Evolutionary conservation across 2,888 invertebrate genomes (phyloP), one percentile per base, ranked within the genome.

Genomic region (Pharmacophagus antenor): DNA sequence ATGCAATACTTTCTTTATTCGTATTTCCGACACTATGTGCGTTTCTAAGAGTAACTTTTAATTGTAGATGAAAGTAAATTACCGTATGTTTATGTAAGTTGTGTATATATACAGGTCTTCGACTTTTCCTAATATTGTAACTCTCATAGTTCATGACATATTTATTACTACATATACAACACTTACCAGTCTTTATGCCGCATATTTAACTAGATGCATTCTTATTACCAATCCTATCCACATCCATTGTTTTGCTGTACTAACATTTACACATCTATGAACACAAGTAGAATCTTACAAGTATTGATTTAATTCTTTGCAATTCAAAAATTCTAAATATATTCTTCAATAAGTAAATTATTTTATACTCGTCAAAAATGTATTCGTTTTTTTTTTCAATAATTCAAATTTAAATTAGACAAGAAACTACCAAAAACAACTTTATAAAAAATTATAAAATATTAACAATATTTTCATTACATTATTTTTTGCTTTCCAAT

Each of bases 141-240:
- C 21, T 8, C 18, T 37, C 15, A 54, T 44, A 46, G 18, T 47
- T 48, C 5, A 25, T 37, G n/a, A 56, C 22, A 55, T 25, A 47
- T 22, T 31, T 31, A 15, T 17, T 56, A 17, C 12, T 49, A 56
- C 17, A 10, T 31, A 31, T 49, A 37, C 17, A 59, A 51, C 20
- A 50, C 22, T 60, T 60, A 60, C 60, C 60, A 60, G 55, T 60
- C 60, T 60, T 60, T 55, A 50, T 55, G 44, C 50, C 31, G 44
- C 50, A 51, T 44, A 23, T 37, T 60, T 44, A 46, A 46, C 20
- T 47, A 46, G 22, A 25, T 48, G 17, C 49, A 54, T 59, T 54
- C 21, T 23, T 55, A 17, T 6, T 47, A 1, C 22, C 41, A 27
- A 44, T 59, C 22, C 31, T 25, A 52, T 47, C 27, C 37, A 48